Evolutionary conservation across 2,888 invertebrate genomes (phyloP).

Genomic region (Brachypalpus laphriformis): DNA sequence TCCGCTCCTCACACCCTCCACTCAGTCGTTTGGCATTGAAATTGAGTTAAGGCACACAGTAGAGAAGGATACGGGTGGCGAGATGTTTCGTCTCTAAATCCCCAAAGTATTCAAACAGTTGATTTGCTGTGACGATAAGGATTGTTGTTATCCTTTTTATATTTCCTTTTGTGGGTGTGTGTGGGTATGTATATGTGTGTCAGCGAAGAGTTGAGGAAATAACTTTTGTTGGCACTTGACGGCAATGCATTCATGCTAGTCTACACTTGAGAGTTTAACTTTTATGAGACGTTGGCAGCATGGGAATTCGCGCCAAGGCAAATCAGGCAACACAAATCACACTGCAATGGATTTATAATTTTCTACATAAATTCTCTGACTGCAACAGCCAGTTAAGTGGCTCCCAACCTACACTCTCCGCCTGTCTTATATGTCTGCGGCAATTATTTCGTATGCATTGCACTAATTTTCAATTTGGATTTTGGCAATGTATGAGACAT

Average conservation of each 20-base stretch:
- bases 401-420: not conserved
- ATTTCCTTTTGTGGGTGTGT: not conserved
- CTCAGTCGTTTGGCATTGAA: conserved; percentile 42
- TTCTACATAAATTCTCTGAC: not conserved
- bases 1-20: conserved; percentile 1
- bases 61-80: conserved; percentile 18
- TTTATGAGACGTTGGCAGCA: conserved; percentile 33
- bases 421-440: conserved; percentile 9
- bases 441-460: conserved; percentile 57
- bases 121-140: conserved; percentile 63
- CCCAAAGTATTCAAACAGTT: conserved; percentile 68
- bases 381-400: not conserved
- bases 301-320: conserved; percentile 17
- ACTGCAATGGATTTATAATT: conserved; percentile 16
- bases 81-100: conserved; percentile 41
- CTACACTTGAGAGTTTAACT: conserved; percentile 1
- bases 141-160: conserved; percentile 64
- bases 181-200: not conserved
- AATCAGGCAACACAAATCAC: conserved; percentile 28
- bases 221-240: conserved; percentile 28
- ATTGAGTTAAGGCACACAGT: conserved; percentile 55
- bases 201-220: conserved; percentile 31
- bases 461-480: conserved; percentile 63
- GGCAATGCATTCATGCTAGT: conserved; percentile 24
- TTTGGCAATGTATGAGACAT: conserved; percentile 59